phyloP scores from a whole-genome alignment of 2,888 invertebrate species.

The Meliscaeva auricollis region DNA sequence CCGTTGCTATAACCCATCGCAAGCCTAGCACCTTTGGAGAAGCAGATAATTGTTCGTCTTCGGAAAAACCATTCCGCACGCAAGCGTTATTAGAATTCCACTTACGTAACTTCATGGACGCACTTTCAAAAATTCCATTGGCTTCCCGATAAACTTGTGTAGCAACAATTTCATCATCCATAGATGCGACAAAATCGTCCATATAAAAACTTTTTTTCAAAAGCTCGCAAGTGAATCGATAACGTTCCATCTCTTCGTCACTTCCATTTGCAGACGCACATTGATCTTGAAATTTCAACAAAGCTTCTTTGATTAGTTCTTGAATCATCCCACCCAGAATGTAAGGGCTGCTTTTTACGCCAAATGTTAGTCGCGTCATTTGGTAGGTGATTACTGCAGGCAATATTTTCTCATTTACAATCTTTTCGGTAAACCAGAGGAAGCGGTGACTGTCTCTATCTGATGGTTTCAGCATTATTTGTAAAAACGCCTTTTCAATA shows the following conservation, averaged over 20 bases:
- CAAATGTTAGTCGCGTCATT: constrained; percentile 50
- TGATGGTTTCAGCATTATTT: constrained; percentile 71
- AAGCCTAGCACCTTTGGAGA: constrained; percentile 35
- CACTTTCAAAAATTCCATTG: constrained; percentile 13
- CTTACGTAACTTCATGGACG: constrained; percentile 41
- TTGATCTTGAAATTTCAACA: not conserved
- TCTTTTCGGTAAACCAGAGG: constrained; percentile 64
- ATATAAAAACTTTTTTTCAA: constrained; percentile 20
- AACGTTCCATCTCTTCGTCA: not conserved
- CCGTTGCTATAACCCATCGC: constrained; percentile 31
- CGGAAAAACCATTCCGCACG: constrained; percentile 6
- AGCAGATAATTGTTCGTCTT: not conserved
- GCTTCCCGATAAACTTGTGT: constrained; percentile 3
- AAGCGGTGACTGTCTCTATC: constrained; percentile 75
- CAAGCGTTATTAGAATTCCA: constrained; percentile 30
- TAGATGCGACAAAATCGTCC: constrained; percentile 23
- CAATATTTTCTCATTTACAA: constrained; percentile 26
- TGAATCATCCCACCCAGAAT: constrained; percentile 31
- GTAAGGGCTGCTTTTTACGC: constrained; percentile 39
- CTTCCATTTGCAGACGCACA: not conserved
- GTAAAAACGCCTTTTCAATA: constrained; percentile 43
- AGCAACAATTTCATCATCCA: constrained; percentile 5
- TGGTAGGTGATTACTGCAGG: constrained; percentile 43
- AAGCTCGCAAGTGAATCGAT: constrained; percentile 1
- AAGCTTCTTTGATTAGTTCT: constrained; percentile 35